Evolutionary conservation across 2,888 invertebrate genomes (phyloP).

Genomic region (Ernsta delagoae): DNA sequence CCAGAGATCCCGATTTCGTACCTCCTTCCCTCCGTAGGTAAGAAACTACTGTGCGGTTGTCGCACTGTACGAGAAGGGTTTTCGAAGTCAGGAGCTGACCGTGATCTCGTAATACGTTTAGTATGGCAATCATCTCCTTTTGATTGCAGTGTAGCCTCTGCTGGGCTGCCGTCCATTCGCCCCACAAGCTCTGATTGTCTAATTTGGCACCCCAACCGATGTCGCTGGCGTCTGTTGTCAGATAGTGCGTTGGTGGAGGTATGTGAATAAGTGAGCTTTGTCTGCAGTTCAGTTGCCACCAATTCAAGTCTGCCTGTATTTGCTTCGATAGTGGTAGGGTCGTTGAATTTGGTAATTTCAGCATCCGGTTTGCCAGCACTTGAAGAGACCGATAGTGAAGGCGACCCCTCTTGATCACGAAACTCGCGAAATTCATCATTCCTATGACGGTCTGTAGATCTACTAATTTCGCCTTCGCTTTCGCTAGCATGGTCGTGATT

Average conservation of each 20-base stretch:
- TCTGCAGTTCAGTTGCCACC: background rate
- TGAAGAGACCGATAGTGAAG: slow-evolving; percentile 18
- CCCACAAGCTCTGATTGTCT: background rate
- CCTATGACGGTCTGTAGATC: slow-evolving; percentile 2
- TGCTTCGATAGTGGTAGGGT: background rate
- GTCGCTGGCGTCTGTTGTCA: background rate
- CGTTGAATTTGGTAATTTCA: background rate
- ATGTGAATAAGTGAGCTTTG: background rate
- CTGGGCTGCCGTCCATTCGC: background rate
- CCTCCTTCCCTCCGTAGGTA: slow-evolving; percentile 38
- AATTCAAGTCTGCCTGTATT: background rate
- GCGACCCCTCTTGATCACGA: slow-evolving; percentile 6
- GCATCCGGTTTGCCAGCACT: slow-evolving; percentile 2
- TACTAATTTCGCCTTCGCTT: background rate
- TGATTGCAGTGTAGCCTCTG: slow-evolving; percentile 2
- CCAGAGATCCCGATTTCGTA: slow-evolving; percentile 1
- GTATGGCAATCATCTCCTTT: slow-evolving; percentile 6
- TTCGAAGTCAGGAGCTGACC: slow-evolving; percentile 11
- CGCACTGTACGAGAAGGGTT: slow-evolving; percentile 37
- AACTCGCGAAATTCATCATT: slow-evolving; percentile 9
- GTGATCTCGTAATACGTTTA: slow-evolving; percentile 9
- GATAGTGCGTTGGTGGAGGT: background rate
- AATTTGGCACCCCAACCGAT: slow-evolving; percentile 2
- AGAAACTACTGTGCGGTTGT: slow-evolving; percentile 38
- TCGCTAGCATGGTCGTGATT: background rate